Percentiles rank a stretch among this genome's conserved stretches.
These are phyloP conservation scores for Calypte anna DNA, from an alignment of 2,113 vertebrate genomes.

Conservation along the genomic window DNA sequence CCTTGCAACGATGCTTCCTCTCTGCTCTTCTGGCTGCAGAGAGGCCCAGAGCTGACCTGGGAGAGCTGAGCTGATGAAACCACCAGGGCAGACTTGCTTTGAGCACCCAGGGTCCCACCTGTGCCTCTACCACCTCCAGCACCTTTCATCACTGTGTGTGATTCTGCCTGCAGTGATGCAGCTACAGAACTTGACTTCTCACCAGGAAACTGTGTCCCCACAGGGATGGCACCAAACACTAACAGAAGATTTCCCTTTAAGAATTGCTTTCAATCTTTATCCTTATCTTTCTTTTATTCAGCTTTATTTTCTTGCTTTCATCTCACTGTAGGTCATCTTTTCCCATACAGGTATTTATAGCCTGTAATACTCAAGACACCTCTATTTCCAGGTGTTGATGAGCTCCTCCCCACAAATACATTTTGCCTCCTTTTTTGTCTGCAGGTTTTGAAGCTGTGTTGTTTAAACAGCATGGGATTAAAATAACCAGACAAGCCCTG, in stretches of 20 bases:
- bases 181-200: neutral
- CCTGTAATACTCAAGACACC: neutral
- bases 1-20: neutral
- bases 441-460: neutral
- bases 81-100: neutral
- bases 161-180: neutral
- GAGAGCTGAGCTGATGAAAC: neutral
- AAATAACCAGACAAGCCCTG: neutral
- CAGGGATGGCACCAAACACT: neutral
- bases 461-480: neutral
- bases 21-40: neutral
- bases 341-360: neutral
- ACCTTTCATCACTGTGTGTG: rapidly evolving
- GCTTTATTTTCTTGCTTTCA: neutral
- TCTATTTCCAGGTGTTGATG: neutral
- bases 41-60: neutral
- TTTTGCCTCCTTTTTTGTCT: neutral
- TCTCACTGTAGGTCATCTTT: neutral
- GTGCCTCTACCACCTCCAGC: neutral
- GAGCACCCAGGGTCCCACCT: neutral
- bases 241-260: neutral
- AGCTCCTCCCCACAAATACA: neutral
- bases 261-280: neutral
- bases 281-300: neutral
- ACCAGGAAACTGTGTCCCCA: rapidly evolving